Evolutionary conservation across 1,140 invertebrate genomes (phyloP), one percentile per base, ranked within the genome.

Genomic region (Heliconius congener): DNA sequence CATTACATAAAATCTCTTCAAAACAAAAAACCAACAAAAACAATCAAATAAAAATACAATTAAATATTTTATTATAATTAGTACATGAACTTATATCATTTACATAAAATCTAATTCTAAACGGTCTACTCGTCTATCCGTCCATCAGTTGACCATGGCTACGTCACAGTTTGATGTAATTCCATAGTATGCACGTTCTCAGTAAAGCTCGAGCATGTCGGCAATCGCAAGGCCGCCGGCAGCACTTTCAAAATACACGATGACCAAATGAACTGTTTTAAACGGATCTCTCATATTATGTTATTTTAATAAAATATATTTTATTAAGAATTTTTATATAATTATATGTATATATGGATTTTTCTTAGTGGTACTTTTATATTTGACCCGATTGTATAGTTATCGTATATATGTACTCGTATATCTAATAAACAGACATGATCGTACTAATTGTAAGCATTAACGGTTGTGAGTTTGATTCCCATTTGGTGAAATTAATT

Each of bases 101-200:
- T 13, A 46, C 42, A 46, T 46, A 46, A 46, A 46, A 4, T 27
- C 60, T 16, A 66, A 30, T 66, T 5, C 27, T 1, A 66, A 66
- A 66, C 5, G 60, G 27, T 9, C 23, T 27, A 30, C 3, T 66
- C 23, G 55, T 57, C 60, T 66, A 30, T 30, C 60, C 60, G 27
- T 66, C 27, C 27, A 66, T 16, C 60, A 66, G 23, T 57, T 60
- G 76, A 78, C 76, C 76, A 60, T 78, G 76, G 39, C 76, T 57
- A 73, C 71, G 76, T 78, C 70, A 78, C 34, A 23, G 76, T 73
- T 78, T 78, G 76, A 78, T 78, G 76, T 78, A 73, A 78, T 78
- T 78, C 76, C 76, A 78, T 78, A 76, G 57, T 71, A 27, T 42
- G 30, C 37, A 71, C 76, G 71, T 73, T 77, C 76, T 37, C 66